Percentiles rank a stretch among this genome's conserved stretches.
Evolutionary conservation across 92 coral and sea anemone species (phyloP).

Genomic region (Hydrozoanthus gracilis): DNA sequence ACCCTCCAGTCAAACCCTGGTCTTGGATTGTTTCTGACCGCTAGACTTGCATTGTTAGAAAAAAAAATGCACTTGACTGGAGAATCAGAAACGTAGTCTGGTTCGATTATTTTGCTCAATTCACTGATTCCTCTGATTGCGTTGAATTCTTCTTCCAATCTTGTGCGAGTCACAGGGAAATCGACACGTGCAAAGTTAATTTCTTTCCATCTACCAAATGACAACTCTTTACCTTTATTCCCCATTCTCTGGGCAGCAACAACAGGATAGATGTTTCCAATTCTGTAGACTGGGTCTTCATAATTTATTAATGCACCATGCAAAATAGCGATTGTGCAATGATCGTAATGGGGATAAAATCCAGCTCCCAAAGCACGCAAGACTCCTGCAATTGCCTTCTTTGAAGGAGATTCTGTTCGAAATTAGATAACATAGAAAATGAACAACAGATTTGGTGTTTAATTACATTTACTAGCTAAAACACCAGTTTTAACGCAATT

Average conservation of each 20-base stretch:
- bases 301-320: conserved; percentile 37
- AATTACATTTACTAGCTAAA: too few relatives aligned
- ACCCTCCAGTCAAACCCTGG: conserved; percentile 9
- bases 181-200: conserved; percentile 8
- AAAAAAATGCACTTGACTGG: conserved; percentile 2
- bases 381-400: not conserved
- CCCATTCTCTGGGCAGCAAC: not conserved
- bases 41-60: not conserved
- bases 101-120: not conserved
- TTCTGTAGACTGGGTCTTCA: conserved; percentile 9
- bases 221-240: not conserved
- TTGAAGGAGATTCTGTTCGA: too few relatives aligned
- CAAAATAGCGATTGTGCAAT: conserved; percentile 28
- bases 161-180: not conserved
- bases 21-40: not conserved
- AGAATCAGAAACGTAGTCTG: not conserved
- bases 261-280: conserved; percentile 6
- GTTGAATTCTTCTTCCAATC: conserved; percentile 12
- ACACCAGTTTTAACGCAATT: too few relatives aligned
- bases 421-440: too few relatives aligned
- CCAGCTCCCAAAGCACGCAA: conserved; percentile 11
- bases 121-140: not conserved
- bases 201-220: not conserved
- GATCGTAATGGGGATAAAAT: not conserved
- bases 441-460: too few relatives aligned